Evolutionary conservation across 2,888 invertebrate species (phyloP), one percentile per base, ranked within the genome.

Genomic region (Parnassius smintheus): DNA sequence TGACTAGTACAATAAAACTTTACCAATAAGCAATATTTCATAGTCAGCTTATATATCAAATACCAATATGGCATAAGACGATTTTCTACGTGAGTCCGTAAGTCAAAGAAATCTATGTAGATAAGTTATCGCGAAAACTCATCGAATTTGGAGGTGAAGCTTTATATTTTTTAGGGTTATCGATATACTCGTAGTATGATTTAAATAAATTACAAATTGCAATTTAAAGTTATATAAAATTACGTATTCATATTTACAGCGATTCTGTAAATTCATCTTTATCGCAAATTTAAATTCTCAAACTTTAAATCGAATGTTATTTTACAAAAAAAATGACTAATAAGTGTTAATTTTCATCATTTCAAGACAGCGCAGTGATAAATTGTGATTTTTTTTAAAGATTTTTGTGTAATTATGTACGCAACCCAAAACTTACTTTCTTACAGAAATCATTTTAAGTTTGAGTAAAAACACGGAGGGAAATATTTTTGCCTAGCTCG

Each of bases 21-120:
- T 89, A 83, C 88, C 90, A 89, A 90, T 90, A 89, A 85, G 83
- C 86, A 77, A 86, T 90, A 88, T 89, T 85, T 91, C 87, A 87
- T 82, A 85, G 84, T 86, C 85, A 76, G 82, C 83, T 88, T 87
- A 84, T 83, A 88, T 88, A 86, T 88, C 86, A 85, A 88, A 89
- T 78, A 78, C 81, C 88, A 84, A 89, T 91, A 89, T 86, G 88
- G 88, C 86, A 89, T 83, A 76, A 82, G 80, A 75, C 82, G 81
- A 86, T 86, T 85, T 82, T 79, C 76, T 79, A 73, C 77, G 75
- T 76, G 80, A 77, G 78, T 83, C 83, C 77, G 80, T 83, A 85
- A 85, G 83, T 86, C 83, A 84, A 80, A 82, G 83, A 85, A 83
- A 81, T 76, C 73, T 74, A 81, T 76, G 73, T 74, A 81, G 81